Evolutionary conservation across 1,140 invertebrate species (phyloP), one percentile per base, ranked within the genome.

Genomic region (Odontomachus brunneus): DNA sequence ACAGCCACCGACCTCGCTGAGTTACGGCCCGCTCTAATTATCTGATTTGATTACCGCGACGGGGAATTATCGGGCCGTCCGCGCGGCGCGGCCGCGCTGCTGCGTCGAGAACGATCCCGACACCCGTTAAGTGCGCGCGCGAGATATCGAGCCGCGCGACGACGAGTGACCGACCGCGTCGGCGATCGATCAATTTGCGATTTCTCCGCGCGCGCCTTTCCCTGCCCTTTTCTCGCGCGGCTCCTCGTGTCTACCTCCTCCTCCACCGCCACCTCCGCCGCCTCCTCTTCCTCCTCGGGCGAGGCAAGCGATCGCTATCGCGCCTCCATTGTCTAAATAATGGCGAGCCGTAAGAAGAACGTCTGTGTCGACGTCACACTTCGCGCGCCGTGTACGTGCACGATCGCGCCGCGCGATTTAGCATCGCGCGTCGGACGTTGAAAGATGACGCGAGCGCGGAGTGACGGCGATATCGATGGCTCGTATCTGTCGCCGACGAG

Each of bases 1-100:
- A 88, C 86, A 85, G 51, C 49, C 24, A 19, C 14, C 53, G 48
- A 29, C 29, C 26, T 60, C 65, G 44, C 38, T 55, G 59, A 84
- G 83, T 81, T 87, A 88, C 69, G 55, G 51, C 49, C 67, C 60
- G 86, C 33, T 69, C 86, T 88, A 88, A 88, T 88, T 88, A 85
- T 80, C 86, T 81, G 86, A 88, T 88, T 88, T 88, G 88, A 88
- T 88, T 88, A 83, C 76, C 83, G 69, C 86, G 83, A 83, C 86
- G 29, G 5, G 83, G 72, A 88, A 88, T 88, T 74, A 78, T 84
- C 66, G 49, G 72, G 22, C 29, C 65, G 63, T 57, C 14, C 83
- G 65, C 63, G 84, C n/a, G n/a, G n/a, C n/a, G 81, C 63, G 66
- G 29, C 29, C 82, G 67, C 78, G 63, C 55, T 44, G 66, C 49